A percentile compares a stretch with the other conserved stretches of the same genome.
phyloP scores from a whole-genome alignment of 2,113 vertebrate genomes.

The Nyctereutes procyonoides region DNA sequence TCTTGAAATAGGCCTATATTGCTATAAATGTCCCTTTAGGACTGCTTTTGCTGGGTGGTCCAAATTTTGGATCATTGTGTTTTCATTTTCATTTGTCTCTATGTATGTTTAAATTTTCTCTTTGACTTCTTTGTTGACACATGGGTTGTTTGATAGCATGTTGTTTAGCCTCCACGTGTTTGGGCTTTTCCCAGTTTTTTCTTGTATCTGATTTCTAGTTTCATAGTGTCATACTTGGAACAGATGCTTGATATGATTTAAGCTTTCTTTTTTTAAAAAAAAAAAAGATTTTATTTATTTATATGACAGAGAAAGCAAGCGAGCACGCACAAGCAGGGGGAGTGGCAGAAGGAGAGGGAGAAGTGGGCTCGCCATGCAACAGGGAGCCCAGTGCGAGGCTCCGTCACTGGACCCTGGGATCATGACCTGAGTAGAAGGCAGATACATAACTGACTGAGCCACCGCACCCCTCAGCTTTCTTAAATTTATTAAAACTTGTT shows the following conservation, averaged over 20 bases:
- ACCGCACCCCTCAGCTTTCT: not conserved
- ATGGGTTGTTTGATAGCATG: not conserved
- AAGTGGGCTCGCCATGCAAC: too few species aligned
- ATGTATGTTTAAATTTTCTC: not conserved
- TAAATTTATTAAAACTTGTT: not conserved
- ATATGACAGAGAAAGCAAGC: too few species aligned
- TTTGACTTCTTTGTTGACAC: not conserved
- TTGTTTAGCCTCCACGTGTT: not conserved
- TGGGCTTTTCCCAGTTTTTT: not conserved
- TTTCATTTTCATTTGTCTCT: not conserved
- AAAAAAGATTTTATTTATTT: not conserved
- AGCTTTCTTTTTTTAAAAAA: not conserved
- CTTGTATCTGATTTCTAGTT: not conserved
- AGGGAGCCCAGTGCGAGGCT: too few species aligned
- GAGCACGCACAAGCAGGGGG: too few species aligned
- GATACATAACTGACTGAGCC: too few species aligned
- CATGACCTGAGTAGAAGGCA: too few species aligned
- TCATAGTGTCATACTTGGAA: not conserved
- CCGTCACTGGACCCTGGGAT: too few species aligned
- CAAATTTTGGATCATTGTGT: not conserved
- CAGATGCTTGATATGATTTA: not conserved
- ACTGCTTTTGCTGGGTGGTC: not conserved
- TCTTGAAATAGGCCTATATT: not conserved
- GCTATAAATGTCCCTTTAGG: not conserved
- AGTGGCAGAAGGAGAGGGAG: too few species aligned